Evolutionary conservation across 2,113 vertebrate species (phyloP), one percentile per base, ranked within the genome.

Genomic region (Scytalopus superciliaris): DNA sequence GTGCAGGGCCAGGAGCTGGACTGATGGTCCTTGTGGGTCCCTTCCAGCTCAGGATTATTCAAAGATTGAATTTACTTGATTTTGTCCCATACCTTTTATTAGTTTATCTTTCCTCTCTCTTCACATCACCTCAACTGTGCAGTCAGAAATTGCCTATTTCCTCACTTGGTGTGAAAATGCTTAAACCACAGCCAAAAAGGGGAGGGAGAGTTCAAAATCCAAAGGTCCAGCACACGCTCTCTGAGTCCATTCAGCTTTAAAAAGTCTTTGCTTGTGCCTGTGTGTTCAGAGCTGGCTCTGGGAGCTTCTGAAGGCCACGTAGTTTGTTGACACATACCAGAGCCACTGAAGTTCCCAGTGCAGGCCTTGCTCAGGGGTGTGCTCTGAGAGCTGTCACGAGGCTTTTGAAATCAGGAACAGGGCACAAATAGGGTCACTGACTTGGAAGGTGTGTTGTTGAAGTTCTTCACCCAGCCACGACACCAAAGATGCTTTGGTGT

Each of bases 141-240:
- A 4, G 10, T 42, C 42, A 59, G 80, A 77, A 72, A 15, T 25
- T 68, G 30, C 4, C 0, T 13, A 2, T 73, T 70, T 33, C 53
- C 35, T 84, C 40, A 7, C 31, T 42, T 23, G 1, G 33, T 30
- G 19, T 77, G 69, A 30, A 82, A 63, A 12, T 14, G 45, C 63
- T 53, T 6, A 28, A 28, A 28, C 39, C n/a, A 12, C 23, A 53
- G 50, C 68, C 52, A 30, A 3, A 28, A 52, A n/a, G n/a, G 27
- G 27, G 18, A 30, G 8, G 63, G n/a, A n/a, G 16, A 28, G 17
- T 30, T 70, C n/a, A 45, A 30, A 42, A 47, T n/a, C 3, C 73
- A 64, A 17, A 67, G 35, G 50, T 60, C 53, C 69, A 52, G 31
- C 56, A 25, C 2, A 0, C 8, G 0, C 33, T 53, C 68, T 62